These are phyloP conservation scores for Nemotelus nigrinus DNA, from an alignment of 2,888 invertebrate species.

Conservation along the genomic window DNA sequence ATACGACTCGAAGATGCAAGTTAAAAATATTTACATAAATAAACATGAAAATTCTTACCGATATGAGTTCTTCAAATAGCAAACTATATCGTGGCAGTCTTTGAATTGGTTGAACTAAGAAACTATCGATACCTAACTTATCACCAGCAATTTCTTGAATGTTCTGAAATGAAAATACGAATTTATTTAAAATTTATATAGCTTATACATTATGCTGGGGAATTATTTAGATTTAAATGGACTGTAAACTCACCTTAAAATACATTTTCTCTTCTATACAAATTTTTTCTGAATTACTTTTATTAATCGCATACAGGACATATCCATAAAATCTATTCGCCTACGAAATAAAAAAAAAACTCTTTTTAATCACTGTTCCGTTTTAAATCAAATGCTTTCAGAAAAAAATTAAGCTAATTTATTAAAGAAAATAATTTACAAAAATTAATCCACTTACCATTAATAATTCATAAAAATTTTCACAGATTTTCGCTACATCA, in stretches of 20 bases:
- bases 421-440: not conserved
- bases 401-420: not conserved
- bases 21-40: not conserved
- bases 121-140: constrained; percentile 64
- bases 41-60: constrained; percentile 54
- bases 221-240: not conserved
- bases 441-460: constrained; percentile 58
- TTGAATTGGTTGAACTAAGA: constrained; percentile 64
- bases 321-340: constrained; percentile 63
- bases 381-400: not conserved
- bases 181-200: not conserved
- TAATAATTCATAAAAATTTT: constrained; percentile 60
- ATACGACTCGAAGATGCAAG: not conserved
- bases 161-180: constrained; percentile 55
- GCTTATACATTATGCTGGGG: not conserved
- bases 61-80: constrained; percentile 61
- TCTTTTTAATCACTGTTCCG: not conserved
- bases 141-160: constrained; percentile 62
- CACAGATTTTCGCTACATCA: constrained; percentile 60
- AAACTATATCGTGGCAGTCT: constrained; percentile 64
- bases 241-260: constrained; percentile 58
- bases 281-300: constrained; percentile 61
- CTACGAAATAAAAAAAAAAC: constrained; percentile 53
- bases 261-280: constrained; percentile 62
- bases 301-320: constrained; percentile 64